Evolutionary conservation across 1,140 invertebrate species (phyloP).

Genomic region (Chironomus striatipennis): DNA sequence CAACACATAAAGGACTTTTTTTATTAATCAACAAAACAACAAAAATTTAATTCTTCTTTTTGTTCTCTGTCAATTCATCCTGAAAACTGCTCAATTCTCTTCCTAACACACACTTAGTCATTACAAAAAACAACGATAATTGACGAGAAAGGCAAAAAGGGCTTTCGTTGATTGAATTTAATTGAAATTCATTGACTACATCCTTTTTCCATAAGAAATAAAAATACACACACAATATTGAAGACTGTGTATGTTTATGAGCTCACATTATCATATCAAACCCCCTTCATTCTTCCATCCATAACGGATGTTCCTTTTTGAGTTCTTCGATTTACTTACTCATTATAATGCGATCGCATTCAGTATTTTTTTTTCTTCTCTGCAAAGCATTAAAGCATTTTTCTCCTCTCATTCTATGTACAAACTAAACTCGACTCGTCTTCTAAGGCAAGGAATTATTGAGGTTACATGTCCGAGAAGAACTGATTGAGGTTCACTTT

Average conservation of each 20-base stretch:
- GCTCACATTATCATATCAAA: neutral
- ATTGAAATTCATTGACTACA: conserved; percentile 20
- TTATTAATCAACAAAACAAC: too few relatives aligned
- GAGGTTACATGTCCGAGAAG: neutral
- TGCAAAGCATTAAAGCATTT: too few relatives aligned
- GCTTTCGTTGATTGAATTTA: conserved; percentile 20
- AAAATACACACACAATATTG: too few relatives aligned
- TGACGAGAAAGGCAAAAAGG: conserved; percentile 1
- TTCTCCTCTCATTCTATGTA: too few relatives aligned
- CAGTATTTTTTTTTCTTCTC: too few relatives aligned
- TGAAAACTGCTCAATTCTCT: neutral
- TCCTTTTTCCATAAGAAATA: neutral
- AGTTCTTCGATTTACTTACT: neutral
- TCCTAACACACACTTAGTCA: neutral
- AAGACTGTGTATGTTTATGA: too few relatives aligned
- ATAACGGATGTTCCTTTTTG: conserved; percentile 7
- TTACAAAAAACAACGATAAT: neutral
- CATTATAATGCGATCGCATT: neutral
- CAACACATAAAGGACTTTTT: too few relatives aligned
- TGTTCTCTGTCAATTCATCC: too few relatives aligned
- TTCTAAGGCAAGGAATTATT: neutral
- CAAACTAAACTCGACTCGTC: too few relatives aligned
- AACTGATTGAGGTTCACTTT: too few relatives aligned
- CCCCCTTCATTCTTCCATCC: neutral
- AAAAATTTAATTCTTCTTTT: too few relatives aligned